phyloP scores from a whole-genome alignment of 2,888 invertebrate genomes.

The Gordius sp. region DNA sequence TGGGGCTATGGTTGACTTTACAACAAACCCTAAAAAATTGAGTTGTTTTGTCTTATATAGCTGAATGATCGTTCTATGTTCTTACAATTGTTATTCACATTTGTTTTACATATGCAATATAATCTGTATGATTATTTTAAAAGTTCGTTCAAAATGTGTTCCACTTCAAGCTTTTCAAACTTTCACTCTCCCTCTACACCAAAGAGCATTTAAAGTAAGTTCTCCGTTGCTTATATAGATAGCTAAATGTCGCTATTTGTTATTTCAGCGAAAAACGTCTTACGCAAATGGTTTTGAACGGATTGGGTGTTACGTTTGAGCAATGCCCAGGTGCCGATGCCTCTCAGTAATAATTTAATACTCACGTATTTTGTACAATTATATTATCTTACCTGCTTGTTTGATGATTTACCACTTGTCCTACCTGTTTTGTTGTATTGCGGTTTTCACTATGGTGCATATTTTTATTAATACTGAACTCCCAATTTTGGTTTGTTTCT shows the following conservation, averaged over 20 bases:
- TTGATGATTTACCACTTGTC: no score
- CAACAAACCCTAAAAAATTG: no score
- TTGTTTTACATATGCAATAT: neutral
- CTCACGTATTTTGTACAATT: no score
- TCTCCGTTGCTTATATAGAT: neutral
- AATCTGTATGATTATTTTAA: neutral
- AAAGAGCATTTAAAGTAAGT: neutral
- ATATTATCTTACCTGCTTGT: no score
- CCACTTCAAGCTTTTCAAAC: neutral
- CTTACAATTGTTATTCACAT: no score
- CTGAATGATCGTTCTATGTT: no score
- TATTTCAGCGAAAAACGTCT: neutral
- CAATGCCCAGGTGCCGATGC: conserved; percentile 12
- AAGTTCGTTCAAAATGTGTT: conserved; percentile 12
- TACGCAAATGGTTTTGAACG: conserved; percentile 8
- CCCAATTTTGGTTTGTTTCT: no score
- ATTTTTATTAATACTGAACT: no score
- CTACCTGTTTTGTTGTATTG: no score
- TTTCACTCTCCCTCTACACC: neutral
- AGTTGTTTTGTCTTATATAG: no score
- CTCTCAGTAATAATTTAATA: neutral
- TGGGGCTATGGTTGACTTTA: no score
- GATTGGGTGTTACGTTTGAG: conserved; percentile 2
- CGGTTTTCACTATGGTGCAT: no score
- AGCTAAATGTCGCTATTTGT: neutral